Base-by-base conservation (phyloP, 1,140 invertebrate genomes). In the Drosophila neocordata region DNA sequence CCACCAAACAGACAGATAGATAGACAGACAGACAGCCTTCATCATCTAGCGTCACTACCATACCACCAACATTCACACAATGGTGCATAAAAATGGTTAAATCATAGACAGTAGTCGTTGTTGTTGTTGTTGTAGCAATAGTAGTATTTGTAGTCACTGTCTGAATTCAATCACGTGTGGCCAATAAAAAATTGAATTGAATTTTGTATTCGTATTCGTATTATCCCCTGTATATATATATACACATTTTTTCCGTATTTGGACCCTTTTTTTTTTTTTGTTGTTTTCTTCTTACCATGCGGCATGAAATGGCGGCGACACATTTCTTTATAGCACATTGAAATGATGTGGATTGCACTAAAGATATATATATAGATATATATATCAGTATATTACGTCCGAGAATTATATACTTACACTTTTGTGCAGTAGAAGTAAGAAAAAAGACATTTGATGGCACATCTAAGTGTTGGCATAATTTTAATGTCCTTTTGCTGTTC, bases 151-250 rank as follows among this genome's bases (percentile, higher is more conserved):
- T 31, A 48, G 15, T 48, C 41, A 18, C 41, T 48, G 41, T 48
- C 51, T 62, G 64, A 82, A 82, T 82, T 82, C 82, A 87, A 79
- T 84, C 80, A 84, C 83, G 83, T 83, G 76, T 83, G 72, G 63
- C 67, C 79, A 70, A 88, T 88, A 83, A 88, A 88, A 88, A 73
- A 83, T 88, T 77, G 66, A 87, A 88, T 76, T 20, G n/a, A 48
- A 48, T 48, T 31, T 78, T 57, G 52, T 65, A 72, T 68, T 44
- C 41, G 13, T 44, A 48, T 18, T 48, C 41, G 27, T 31, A 31
- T 31, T 31, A 31, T 7, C 27, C 27, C 27, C 27, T 18, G 15
- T 48, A 35, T 34, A 34, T 34, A 34, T 7, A 9, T 34, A 34
- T 34, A 34, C 8, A 34, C n/a, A n/a, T n/a, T 35, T 35, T 35